Conservation (phyloP, 2,113 vertebrate species). For the Salminus brasiliensis region DNA sequence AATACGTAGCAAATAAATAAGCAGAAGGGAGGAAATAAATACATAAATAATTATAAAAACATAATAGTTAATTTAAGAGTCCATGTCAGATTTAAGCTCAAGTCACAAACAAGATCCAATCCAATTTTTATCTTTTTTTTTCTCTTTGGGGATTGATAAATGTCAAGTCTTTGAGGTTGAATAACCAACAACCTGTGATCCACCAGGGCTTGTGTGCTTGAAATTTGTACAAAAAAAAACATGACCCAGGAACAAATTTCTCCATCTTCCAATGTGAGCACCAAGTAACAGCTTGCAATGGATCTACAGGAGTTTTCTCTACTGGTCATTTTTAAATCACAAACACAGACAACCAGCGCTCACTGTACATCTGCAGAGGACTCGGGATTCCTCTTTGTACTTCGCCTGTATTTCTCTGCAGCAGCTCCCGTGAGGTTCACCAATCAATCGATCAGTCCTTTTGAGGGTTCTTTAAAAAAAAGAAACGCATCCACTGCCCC, state of each 20-base stretch:
- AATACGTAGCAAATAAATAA: conserved; percentile 74
- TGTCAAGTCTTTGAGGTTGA: conserved; percentile 25
- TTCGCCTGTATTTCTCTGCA: conserved; percentile 42
- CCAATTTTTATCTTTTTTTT: neutral
- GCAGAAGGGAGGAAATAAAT: conserved; percentile 81
- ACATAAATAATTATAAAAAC: conserved; percentile 61
- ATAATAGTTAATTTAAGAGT: conserved; percentile 35
- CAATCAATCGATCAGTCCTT: conserved; percentile 48
- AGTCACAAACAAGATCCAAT: conserved; percentile 22
- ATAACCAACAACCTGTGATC: conserved; percentile 61
- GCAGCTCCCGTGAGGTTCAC: conserved; percentile 37
- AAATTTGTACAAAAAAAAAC: conserved; percentile 82
- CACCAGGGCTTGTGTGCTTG: conserved; percentile 78
- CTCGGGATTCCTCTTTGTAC: conserved; percentile 37
- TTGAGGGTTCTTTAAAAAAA: conserved; percentile 48
- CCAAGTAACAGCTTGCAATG: conserved; percentile 34
- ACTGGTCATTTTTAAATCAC: conserved; percentile 27
- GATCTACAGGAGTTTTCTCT: conserved; percentile 32
- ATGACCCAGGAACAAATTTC: conserved; percentile 72
- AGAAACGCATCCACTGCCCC: conserved; percentile 24
- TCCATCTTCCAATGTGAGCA: conserved; percentile 62
- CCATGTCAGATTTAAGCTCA: conserved; percentile 28
- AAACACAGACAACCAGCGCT: conserved; percentile 5
- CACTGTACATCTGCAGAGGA: conserved; percentile 37
- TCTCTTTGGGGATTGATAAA: conserved; percentile 15